Evolutionary conservation across 2,888 invertebrate genomes (phyloP).

Genomic region (Ennomos quercinarius): DNA sequence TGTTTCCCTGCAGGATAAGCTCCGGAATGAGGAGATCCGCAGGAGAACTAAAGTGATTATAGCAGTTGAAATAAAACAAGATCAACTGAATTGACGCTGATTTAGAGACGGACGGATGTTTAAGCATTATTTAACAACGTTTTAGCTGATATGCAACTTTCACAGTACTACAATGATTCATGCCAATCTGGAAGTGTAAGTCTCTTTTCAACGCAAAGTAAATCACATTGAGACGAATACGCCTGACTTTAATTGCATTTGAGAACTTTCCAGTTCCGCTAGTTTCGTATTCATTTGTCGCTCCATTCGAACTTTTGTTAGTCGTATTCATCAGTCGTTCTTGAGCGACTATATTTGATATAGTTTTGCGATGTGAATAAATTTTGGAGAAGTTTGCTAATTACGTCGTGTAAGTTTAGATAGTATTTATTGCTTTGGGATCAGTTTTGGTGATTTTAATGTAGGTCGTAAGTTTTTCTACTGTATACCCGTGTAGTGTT

Average conservation of each 20-base stretch:
- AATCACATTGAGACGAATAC: conserved; percentile 34
- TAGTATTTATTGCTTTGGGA: conserved; percentile 19
- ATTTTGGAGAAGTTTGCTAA: conserved; percentile 24
- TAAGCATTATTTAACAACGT: not conserved
- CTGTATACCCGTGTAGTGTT: too few relatives aligned
- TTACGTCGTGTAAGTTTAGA: conserved; percentile 24
- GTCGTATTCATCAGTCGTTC: conserved; percentile 7
- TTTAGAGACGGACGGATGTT: not conserved
- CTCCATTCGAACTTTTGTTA: conserved; percentile 21
- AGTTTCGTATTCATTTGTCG: conserved; percentile 43
- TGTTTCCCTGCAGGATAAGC: too few relatives aligned
- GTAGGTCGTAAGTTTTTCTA: too few relatives aligned
- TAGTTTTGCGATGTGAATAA: conserved; percentile 12
- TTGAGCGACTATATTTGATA: conserved; percentile 10
- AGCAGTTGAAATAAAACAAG: too few relatives aligned
- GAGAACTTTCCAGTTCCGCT: conserved; percentile 9
- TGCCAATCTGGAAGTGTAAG: conserved; percentile 1
- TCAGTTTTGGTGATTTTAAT: conserved; percentile 4
- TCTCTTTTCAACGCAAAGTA: conserved; percentile 20
- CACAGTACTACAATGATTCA: conserved; percentile 10
- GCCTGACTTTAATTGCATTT: conserved; percentile 43
- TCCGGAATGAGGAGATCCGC: too few relatives aligned
- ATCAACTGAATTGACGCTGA: not conserved
- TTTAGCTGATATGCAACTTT: conserved; percentile 7
- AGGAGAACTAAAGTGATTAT: too few relatives aligned